Conservation (phyloP, 2,888 invertebrate species). For the Parnassius smintheus region DNA sequence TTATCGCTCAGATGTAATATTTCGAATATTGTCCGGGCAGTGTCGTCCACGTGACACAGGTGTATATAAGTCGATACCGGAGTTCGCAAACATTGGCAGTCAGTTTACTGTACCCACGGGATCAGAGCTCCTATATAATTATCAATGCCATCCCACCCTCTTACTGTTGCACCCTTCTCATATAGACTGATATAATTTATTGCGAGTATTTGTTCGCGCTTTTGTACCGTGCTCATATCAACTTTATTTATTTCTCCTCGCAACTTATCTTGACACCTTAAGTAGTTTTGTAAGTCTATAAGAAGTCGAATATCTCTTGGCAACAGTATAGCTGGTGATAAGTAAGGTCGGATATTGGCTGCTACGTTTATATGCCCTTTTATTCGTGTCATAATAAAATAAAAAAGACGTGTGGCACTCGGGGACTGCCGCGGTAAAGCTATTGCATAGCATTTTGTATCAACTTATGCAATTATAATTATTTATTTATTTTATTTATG, state of each 20-base stretch:
- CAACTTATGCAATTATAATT: no score
- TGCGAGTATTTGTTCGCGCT: slow-evolving; percentile 28
- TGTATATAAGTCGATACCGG: slow-evolving; percentile 49
- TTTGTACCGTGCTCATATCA: slow-evolving; percentile 25
- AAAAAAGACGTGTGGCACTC: no score
- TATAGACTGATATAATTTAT: slow-evolving; percentile 28
- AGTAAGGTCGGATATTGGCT: not conserved
- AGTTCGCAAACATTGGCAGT: slow-evolving; percentile 49
- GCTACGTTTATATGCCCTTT: slow-evolving; percentile 6
- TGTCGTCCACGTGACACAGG: slow-evolving; percentile 47
- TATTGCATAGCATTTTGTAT: no score
- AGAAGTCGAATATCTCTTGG: slow-evolving; percentile 24
- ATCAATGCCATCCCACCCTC: slow-evolving; percentile 33
- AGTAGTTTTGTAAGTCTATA: slow-evolving; percentile 28
- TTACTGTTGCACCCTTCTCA: slow-evolving; percentile 22
- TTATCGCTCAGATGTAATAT: slow-evolving; percentile 5
- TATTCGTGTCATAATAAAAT: slow-evolving; percentile 3
- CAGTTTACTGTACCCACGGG: slow-evolving; percentile 58
- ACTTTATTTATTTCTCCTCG: slow-evolving; percentile 29
- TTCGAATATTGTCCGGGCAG: slow-evolving; percentile 30
- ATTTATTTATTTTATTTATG: no score
- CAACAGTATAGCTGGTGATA: slow-evolving; percentile 8
- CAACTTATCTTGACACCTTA: slow-evolving; percentile 29
- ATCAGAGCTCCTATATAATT: slow-evolving; percentile 48
- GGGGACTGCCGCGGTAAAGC: no score